Conservation (phyloP, 2,113 vertebrate species). For the Gavialis gangeticus region DNA sequence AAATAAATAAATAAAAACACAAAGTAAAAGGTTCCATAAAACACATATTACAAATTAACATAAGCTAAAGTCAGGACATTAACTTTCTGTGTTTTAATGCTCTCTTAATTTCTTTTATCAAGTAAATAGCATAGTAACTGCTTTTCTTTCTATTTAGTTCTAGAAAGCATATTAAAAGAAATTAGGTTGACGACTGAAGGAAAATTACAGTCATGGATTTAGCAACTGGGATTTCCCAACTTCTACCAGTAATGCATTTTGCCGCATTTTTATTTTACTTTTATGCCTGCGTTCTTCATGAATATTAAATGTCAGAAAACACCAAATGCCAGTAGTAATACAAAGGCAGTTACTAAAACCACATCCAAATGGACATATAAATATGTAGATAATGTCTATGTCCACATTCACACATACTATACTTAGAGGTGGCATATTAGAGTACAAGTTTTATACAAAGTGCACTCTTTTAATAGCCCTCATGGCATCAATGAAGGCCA, state of each 20-base stretch:
- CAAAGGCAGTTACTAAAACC: neutral
- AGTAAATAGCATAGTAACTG: neutral
- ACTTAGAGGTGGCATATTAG: neutral
- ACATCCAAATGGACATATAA: neutral
- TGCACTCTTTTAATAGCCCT: neutral
- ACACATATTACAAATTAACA: neutral
- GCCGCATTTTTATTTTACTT: neutral
- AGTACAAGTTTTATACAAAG: neutral
- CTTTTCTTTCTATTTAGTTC: neutral
- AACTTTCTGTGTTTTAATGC: neutral
- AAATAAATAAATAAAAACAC: constrained; percentile 6
- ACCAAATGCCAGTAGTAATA: neutral
- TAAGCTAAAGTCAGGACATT: constrained; percentile 25
- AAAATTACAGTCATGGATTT: neutral
- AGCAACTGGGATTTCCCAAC: neutral
- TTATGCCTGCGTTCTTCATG: neutral
- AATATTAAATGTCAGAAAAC: neutral
- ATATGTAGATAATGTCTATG: neutral
- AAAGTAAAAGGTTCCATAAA: constrained; percentile 40
- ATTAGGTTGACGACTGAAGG: neutral
- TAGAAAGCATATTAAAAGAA: neutral
- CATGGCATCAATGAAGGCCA: neutral
- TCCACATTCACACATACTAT: neutral
- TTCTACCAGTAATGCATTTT: neutral
- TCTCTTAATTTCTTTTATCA: neutral